Base-by-base conservation (phyloP, 2,113 vertebrate species). In the Dromiciops gliroides region DNA sequence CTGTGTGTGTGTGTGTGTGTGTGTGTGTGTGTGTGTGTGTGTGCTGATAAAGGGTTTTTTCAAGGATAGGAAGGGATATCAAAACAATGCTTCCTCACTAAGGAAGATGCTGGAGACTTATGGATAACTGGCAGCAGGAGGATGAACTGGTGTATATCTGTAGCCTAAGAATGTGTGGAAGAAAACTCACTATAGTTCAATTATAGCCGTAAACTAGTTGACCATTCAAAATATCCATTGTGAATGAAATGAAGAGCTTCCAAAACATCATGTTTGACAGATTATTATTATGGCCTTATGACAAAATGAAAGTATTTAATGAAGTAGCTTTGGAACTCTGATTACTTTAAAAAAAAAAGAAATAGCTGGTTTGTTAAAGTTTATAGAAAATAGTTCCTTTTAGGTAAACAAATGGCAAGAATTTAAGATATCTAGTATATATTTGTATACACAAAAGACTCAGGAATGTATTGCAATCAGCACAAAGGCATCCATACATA, bases 341-440 rank as follows among this genome's bases (percentile, higher is more conserved):
- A 96, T 67, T 90, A 92, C 47, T 90, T 96, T 67, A 37, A 16
- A 89, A 90, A 91, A 37, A 16, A 89, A 90, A 91, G 89, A 94
- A 50, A 91, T 56, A 75, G n/a, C 75, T 88, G 67, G 12, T 31
- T 47, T 56, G 26, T 56, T 28, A 56, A 60, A 60, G 23, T 60
- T 44, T 11, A 91, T 90, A 28, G 96, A 89, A 75, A 93, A 92
- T 89, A 92, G 44, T 97, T 91, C 50, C 83, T 25, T 93, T 51
- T 26, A n/a, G 89, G 6, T 93, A 1, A 47, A 92, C 50, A 90
- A 96, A 67, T 91, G n/a, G 53, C 25, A 97, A 88, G 51, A 91
- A 31, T 67, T 37, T 67, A 31, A 37, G 56, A 67, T 67, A 67
- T 19, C 16, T 75, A 37, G 16, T n/a, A n/a, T 75, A 75, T n/a